A percentile compares a stretch with the other conserved stretches of the same genome.
phyloP scores from a whole-genome alignment of 2,113 vertebrate genomes.

The human region DNA sequence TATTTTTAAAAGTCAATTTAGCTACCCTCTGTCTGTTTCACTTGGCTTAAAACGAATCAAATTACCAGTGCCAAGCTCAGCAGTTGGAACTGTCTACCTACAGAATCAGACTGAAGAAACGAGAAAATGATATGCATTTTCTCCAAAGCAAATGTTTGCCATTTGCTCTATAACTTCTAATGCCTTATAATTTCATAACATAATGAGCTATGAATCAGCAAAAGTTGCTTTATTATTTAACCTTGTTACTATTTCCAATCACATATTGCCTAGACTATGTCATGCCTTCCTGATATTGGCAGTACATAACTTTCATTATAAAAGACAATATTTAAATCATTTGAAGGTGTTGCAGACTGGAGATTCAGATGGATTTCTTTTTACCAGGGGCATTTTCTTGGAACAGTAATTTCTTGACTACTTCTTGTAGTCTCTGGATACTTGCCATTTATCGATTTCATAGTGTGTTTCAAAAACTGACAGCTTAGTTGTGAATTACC shows the following conservation, averaged over 20 bases:
- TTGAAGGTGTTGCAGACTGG: slow-evolving; percentile 7
- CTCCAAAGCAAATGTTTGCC: slow-evolving; percentile 73
- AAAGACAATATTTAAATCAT: slow-evolving; percentile 51
- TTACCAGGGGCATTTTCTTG: slow-evolving; percentile 41
- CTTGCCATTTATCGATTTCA: slow-evolving; percentile 58
- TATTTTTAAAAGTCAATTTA: neutral
- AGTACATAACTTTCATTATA: slow-evolving; percentile 44
- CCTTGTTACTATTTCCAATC: slow-evolving; percentile 39
- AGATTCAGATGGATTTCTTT: slow-evolving; percentile 65
- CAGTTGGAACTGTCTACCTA: slow-evolving; percentile 79
- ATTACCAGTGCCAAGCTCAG: slow-evolving; percentile 70
- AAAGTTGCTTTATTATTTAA: slow-evolving; percentile 60
- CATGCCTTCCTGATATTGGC: slow-evolving; percentile 60
- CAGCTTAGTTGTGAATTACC: slow-evolving; percentile 58
- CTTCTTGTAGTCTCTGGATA: slow-evolving; percentile 62
- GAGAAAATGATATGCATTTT: slow-evolving; percentile 77
- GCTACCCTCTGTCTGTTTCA: slow-evolving; percentile 78
- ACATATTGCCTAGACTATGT: slow-evolving; percentile 56
- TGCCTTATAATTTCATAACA: slow-evolving; percentile 74
- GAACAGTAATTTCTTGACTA: slow-evolving; percentile 44
- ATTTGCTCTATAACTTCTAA: slow-evolving; percentile 63
- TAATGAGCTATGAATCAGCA: slow-evolving; percentile 69
- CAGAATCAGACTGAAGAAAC: slow-evolving; percentile 77
- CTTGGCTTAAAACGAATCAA: slow-evolving; percentile 80
- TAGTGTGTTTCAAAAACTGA: slow-evolving; percentile 2